Conservation (phyloP, 2,797 vertebrate genomes). For the Lutra lutra region DNA sequence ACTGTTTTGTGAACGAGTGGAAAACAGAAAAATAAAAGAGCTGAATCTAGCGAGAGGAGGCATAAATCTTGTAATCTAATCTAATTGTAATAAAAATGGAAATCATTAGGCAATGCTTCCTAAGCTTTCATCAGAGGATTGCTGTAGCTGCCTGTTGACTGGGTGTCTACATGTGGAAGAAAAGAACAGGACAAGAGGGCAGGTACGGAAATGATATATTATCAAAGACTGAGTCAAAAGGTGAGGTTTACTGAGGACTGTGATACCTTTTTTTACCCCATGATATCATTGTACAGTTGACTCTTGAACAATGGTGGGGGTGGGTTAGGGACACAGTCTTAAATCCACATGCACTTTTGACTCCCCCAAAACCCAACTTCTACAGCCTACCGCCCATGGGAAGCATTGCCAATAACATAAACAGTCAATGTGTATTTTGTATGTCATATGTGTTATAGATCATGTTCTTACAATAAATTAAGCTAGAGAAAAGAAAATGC, state of each 20-base stretch:
- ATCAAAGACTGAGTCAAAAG: neutral
- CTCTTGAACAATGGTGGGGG: neutral
- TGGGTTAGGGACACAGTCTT: neutral
- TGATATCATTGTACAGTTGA: neutral
- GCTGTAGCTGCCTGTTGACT: neutral
- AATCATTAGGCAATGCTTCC: neutral
- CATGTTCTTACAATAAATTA: neutral
- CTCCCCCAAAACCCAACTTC: neutral
- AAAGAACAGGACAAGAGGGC: neutral
- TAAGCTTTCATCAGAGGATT: neutral
- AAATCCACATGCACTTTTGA: neutral
- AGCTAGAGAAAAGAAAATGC: neutral
- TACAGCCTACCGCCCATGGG: neutral
- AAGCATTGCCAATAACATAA: neutral
- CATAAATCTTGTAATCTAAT: neutral
- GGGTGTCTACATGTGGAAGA: neutral
- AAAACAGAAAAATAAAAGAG: neutral
- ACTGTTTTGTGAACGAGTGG: neutral
- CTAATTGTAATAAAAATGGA: constrained; percentile 12
- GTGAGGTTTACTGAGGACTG: neutral
- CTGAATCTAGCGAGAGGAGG: neutral
- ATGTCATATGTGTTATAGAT: neutral
- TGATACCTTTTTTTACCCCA: neutral
- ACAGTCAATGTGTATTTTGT: neutral
- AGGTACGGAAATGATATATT: neutral